phyloP scores from a whole-genome alignment of 1,140 invertebrate genomes.

The Pectinophora gossypiella region DNA sequence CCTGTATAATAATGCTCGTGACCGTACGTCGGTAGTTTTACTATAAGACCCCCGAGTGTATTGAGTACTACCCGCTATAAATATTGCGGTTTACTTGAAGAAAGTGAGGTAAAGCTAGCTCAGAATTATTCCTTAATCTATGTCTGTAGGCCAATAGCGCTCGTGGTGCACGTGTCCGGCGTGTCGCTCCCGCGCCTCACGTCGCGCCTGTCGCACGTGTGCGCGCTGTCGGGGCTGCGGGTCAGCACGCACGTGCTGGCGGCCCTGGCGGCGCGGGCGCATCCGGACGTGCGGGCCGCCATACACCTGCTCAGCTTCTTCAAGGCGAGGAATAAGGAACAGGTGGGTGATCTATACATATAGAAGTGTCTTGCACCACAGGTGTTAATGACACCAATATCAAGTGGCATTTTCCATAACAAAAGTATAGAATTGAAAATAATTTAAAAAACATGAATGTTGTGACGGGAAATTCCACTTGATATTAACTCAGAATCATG shows the following conservation, averaged over 20 bases:
- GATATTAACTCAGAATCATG: too few species aligned
- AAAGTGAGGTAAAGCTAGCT: neutral
- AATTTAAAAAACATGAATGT: too few species aligned
- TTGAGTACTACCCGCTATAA: too few species aligned
- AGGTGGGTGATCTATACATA: constrained; percentile 13
- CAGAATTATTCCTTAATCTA: neutral
- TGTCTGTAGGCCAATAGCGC: constrained; percentile 78
- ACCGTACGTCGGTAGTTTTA: too few species aligned
- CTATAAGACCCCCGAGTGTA: too few species aligned
- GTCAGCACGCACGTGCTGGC: constrained; percentile 24
- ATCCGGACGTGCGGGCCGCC: constrained; percentile 49
- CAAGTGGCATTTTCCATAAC: too few species aligned
- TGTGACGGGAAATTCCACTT: too few species aligned
- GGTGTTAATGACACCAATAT: too few species aligned
- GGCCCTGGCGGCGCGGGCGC: constrained; percentile 39
- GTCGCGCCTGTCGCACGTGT: constrained; percentile 23
- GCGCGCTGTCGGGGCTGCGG: constrained; percentile 19
- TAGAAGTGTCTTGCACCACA: too few species aligned
- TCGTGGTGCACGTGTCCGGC: constrained; percentile 78
- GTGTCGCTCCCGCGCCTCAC: constrained; percentile 24
- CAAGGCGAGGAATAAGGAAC: constrained; percentile 15
- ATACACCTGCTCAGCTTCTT: constrained; percentile 46
- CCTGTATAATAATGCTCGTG: too few species aligned
- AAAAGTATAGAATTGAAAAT: too few species aligned
- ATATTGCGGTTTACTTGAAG: too few species aligned